Conservation (phyloP, 2,888 invertebrate species). For the Magallana nippona region DNA sequence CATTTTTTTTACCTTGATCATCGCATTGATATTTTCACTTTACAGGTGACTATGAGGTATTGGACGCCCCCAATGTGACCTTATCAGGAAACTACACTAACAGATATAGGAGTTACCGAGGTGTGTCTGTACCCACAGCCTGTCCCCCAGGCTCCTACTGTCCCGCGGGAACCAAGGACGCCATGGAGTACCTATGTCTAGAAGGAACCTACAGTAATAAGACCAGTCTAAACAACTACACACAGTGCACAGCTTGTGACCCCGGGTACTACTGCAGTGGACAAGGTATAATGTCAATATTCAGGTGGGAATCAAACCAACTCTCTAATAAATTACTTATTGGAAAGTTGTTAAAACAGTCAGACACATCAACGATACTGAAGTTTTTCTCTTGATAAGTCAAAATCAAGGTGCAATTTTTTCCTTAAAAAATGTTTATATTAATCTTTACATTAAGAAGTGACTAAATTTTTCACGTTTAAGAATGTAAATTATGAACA, state of each 20-base stretch:
- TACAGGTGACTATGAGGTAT: conserved; percentile 74
- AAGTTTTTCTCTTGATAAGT: no score
- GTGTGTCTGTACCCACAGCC: conserved; percentile 72
- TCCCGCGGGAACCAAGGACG: conserved; percentile 68
- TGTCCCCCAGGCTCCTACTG: conserved; percentile 78
- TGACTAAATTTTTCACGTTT: no score
- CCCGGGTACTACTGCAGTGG: conserved; percentile 75
- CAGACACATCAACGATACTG: no score
- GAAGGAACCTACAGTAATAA: conserved; percentile 75
- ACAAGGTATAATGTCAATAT: conserved; percentile 61
- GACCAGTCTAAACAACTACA: conserved; percentile 68
- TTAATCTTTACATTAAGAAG: no score
- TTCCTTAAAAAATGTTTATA: no score
- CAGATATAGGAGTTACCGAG: conserved; percentile 73
- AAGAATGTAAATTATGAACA: no score
- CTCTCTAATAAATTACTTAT: no score
- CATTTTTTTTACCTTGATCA: no score
- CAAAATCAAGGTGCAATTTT: no score
- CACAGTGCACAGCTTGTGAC: conserved; percentile 76
- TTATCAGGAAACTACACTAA: conserved; percentile 72
- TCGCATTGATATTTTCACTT: not conserved
- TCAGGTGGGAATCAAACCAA: no score
- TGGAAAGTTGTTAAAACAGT: no score
- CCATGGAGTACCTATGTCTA: conserved; percentile 74
- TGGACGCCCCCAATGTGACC: conserved; percentile 71